A percentile compares a stretch with the other conserved stretches of the same genome.
Evolutionary conservation across 2,888 invertebrate species (phyloP).

Genomic region (Chesias legatella): DNA sequence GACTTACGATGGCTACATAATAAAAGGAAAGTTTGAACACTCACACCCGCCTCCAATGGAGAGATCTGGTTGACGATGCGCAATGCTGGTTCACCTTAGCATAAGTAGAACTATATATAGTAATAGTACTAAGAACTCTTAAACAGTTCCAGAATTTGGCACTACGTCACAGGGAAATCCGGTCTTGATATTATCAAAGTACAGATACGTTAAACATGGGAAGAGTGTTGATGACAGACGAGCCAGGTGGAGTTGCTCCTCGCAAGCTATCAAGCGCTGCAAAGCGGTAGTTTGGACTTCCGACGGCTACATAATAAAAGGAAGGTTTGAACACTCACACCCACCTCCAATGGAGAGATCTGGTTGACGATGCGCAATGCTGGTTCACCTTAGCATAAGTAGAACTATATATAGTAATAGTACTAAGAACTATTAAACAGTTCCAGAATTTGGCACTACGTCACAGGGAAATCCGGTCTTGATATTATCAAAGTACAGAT

Average conservation of each 20-base stretch:
- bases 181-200: background rate
- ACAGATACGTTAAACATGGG: too few relatives aligned
- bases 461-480: background rate
- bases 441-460: background rate
- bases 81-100: too few relatives aligned
- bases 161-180: background rate
- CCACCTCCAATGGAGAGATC: too few relatives aligned
- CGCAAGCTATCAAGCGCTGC: background rate
- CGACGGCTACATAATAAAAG: constrained; percentile 25
- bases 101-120: too few relatives aligned
- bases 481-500: background rate
- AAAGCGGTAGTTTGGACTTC: constrained; percentile 37
- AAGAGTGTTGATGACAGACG: background rate
- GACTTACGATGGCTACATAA: constrained; percentile 3
- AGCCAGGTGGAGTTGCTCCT: constrained; percentile 1
- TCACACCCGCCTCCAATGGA: constrained; percentile 3
- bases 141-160: background rate
- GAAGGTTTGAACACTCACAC: constrained; percentile 13
- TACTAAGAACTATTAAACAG: too few relatives aligned
- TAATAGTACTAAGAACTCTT: too few relatives aligned
- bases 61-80: background rate
- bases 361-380: too few relatives aligned
- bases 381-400: too few relatives aligned
- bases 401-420: too few relatives aligned
- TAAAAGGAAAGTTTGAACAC: background rate